A percentile compares a stretch with the other conserved stretches of the same genome.
phyloP scores from a whole-genome alignment of 2,888 invertebrate species.

The Ptycholaimellus sp. region DNA sequence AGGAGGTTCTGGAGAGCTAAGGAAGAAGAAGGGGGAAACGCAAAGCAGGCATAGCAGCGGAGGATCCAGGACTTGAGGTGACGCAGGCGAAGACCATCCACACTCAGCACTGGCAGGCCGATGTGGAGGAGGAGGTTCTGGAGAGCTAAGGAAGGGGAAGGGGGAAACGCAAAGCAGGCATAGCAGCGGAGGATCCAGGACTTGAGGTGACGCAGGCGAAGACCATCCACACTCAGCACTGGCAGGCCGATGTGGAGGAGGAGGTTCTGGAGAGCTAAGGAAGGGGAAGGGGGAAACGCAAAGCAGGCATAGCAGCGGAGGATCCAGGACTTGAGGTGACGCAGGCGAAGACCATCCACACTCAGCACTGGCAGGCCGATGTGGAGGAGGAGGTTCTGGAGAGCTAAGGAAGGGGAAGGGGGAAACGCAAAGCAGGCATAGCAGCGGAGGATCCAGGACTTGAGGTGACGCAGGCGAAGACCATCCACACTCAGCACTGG shows the following conservation, averaged over 20 bases:
- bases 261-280: conserved; percentile 46
- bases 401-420: conserved; percentile 4
- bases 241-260: conserved; percentile 78
- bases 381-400: conserved; percentile 74
- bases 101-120: conserved; percentile 58
- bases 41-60: conserved; percentile 73
- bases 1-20: conserved; percentile 52
- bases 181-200: conserved; percentile 83
- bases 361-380: conserved; percentile 68
- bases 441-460: conserved; percentile 77
- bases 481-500: conserved; percentile 68
- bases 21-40: conserved; percentile 27
- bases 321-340: conserved; percentile 64
- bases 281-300: conserved; percentile 32
- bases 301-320: conserved; percentile 77
- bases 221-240: conserved; percentile 61
- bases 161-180: conserved; percentile 50
- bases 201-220: conserved; percentile 56
- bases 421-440: conserved; percentile 57
- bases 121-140: conserved; percentile 83
- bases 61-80: conserved; percentile 70
- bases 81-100: conserved; percentile 64
- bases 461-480: conserved; percentile 54
- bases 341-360: conserved; percentile 62
- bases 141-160: conserved; percentile 7